phyloP scores from a whole-genome alignment of 1,140 invertebrate species.

The Probaryconus sp. region DNA sequence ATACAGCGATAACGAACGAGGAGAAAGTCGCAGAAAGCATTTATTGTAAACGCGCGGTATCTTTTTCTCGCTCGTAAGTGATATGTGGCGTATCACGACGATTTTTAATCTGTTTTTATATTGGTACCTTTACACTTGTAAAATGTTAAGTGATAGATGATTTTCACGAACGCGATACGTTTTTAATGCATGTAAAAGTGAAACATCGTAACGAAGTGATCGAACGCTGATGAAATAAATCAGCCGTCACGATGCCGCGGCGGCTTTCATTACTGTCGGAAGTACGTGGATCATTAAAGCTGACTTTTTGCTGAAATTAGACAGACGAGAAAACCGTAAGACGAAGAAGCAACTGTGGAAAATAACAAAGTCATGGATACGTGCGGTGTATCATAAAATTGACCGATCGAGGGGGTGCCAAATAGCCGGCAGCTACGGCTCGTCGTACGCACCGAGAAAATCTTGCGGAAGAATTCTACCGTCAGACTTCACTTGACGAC shows the following conservation, averaged over 20 bases:
- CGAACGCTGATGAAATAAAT: too few relatives aligned
- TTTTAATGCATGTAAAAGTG: too few relatives aligned
- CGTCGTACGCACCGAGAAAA: slow-evolving; percentile 42
- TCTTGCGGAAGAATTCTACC: slow-evolving; percentile 35
- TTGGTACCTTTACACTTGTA: too few relatives aligned
- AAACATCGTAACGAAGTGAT: too few relatives aligned
- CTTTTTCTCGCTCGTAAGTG: too few relatives aligned
- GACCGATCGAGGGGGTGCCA: slow-evolving; percentile 48
- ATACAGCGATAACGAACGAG: slow-evolving; percentile 14
- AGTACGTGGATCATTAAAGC: neutral
- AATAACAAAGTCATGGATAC: slow-evolving; percentile 63
- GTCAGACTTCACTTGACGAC: slow-evolving; percentile 34
- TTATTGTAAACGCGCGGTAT: slow-evolving; percentile 1
- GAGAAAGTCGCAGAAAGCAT: slow-evolving; percentile 24
- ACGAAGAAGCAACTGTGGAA: slow-evolving; percentile 53
- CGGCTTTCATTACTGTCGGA: neutral
- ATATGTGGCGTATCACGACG: too few relatives aligned
- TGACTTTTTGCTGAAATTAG: neutral
- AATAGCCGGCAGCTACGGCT: slow-evolving; percentile 53
- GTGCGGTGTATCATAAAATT: slow-evolving; percentile 44
- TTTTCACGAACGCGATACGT: too few relatives aligned
- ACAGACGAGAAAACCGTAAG: neutral
- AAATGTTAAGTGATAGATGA: too few relatives aligned
- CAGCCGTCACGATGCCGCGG: too few relatives aligned
- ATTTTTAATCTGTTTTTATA: too few relatives aligned